These are phyloP conservation scores for Bursaphelenchus okinawaensis DNA, from an alignment of 2,888 invertebrate genomes.

Conservation along the genomic window DNA sequence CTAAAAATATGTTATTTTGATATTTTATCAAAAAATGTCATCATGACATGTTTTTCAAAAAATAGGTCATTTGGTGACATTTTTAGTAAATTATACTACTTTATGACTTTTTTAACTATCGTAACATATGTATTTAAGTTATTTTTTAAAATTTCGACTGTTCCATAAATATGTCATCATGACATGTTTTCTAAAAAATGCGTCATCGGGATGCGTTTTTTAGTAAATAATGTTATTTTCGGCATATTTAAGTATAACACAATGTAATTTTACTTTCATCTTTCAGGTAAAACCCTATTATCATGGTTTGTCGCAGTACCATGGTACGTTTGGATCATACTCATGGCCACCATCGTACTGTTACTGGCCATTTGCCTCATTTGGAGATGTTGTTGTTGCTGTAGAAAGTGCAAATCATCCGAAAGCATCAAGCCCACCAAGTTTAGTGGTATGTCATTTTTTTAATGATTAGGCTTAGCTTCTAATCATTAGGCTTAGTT, in stretches of 20 bases:
- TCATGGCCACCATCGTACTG: background rate
- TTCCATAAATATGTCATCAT: background rate
- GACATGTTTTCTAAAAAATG: background rate
- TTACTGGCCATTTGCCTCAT: background rate
- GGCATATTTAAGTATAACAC: too few species aligned
- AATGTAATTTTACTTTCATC: background rate
- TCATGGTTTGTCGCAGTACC: background rate
- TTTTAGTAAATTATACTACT: background rate
- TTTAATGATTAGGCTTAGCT: too few species aligned
- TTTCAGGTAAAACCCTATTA: conserved; percentile 3
- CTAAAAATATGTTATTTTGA: too few species aligned
- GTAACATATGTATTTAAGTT: background rate
- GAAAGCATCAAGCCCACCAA: conserved; percentile 12
- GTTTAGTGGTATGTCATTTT: conserved; percentile 15
- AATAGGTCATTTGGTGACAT: background rate
- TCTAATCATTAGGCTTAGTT: too few species aligned
- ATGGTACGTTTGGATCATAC: conserved; percentile 8
- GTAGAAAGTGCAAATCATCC: background rate
- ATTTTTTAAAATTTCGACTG: background rate
- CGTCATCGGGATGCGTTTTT: background rate
- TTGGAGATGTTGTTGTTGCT: conserved; percentile 10
- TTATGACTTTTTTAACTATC: background rate
- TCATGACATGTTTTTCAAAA: background rate
- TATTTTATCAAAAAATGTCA: background rate
- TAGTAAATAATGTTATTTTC: background rate